Evolutionary conservation across 2,888 invertebrate species (phyloP).

Genomic region (Cheilosia scutellata): DNA sequence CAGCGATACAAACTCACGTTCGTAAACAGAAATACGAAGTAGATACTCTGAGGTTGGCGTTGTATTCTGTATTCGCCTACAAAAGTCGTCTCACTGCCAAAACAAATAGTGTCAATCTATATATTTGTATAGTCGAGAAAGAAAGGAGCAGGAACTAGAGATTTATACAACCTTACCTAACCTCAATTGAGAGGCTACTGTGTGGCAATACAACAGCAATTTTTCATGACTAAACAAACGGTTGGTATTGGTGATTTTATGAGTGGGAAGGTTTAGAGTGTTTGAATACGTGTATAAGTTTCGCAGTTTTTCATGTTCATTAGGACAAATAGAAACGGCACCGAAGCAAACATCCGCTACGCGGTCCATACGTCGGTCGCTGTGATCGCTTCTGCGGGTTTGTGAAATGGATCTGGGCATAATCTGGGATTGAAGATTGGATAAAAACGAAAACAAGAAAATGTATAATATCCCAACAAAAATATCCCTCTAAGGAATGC

Average conservation of each 20-base stretch:
- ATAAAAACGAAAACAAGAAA: no score
- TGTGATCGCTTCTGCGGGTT: no score
- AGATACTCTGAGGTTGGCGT: background rate
- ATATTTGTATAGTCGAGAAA: constrained; percentile 22
- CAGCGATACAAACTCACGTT: background rate
- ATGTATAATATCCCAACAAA: no score
- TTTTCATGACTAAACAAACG: constrained; percentile 4
- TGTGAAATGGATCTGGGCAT: no score
- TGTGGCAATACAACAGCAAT: constrained; percentile 17
- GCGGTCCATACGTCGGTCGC: no score
- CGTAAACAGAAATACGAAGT: background rate
- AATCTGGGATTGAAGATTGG: no score
- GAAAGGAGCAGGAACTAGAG: background rate
- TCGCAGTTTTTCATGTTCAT: constrained; percentile 38
- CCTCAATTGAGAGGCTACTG: constrained; percentile 46
- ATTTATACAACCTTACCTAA: constrained; percentile 25
- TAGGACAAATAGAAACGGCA: no score
- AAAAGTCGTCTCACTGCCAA: constrained; percentile 8
- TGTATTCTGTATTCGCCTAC: background rate
- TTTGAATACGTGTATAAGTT: constrained; percentile 38
- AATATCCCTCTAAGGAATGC: no score
- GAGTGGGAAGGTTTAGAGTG: constrained; percentile 14
- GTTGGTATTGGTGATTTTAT: background rate
- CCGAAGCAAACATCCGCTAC: no score
- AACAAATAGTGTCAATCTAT: constrained; percentile 54